These are phyloP conservation scores for Hirtodrosophila trivittata DNA, from an alignment of 2,888 invertebrate species.

Conservation along the genomic window DNA sequence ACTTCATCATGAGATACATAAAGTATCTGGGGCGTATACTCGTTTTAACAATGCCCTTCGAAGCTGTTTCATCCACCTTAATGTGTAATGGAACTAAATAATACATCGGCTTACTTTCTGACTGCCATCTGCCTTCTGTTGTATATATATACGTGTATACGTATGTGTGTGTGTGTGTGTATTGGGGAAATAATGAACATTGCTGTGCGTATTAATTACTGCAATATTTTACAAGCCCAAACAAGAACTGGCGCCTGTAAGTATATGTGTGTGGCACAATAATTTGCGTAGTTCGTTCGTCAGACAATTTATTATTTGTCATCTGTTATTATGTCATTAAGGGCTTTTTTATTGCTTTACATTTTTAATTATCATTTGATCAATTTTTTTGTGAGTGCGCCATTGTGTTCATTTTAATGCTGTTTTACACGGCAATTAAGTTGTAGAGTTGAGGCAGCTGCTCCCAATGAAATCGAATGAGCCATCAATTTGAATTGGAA, in stretches of 20 bases:
- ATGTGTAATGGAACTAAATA: slow-evolving; percentile 55
- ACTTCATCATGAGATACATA: slow-evolving; percentile 32
- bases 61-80: slow-evolving; percentile 15
- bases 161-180: slow-evolving; percentile 7
- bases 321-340: slow-evolving; percentile 79
- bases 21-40: slow-evolving; percentile 19
- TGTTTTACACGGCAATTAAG: slow-evolving; percentile 71
- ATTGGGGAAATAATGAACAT: slow-evolving; percentile 68
- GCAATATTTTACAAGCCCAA: slow-evolving; percentile 67
- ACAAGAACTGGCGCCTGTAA: slow-evolving; percentile 33
- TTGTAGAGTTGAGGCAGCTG: slow-evolving; percentile 51
- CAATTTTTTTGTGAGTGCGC: slow-evolving; percentile 37
- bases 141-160: slow-evolving; percentile 1
- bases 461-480: slow-evolving; percentile 28
- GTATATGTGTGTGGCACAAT: slow-evolving; percentile 37
- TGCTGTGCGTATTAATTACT: slow-evolving; percentile 69
- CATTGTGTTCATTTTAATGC: slow-evolving; percentile 46
- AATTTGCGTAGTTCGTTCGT: slow-evolving; percentile 62
- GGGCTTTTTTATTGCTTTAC: slow-evolving; percentile 57
- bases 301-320: slow-evolving; percentile 76
- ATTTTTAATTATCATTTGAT: slow-evolving; percentile 77
- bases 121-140: slow-evolving; percentile 19
- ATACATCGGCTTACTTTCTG: slow-evolving; percentile 37
- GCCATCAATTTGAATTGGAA: slow-evolving; percentile 46
- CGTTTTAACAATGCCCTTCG: slow-evolving; percentile 6